These are phyloP conservation scores for Pseudocheirus occidentalis DNA, from an alignment of 2,797 vertebrate genomes.

Conservation along the genomic window DNA sequence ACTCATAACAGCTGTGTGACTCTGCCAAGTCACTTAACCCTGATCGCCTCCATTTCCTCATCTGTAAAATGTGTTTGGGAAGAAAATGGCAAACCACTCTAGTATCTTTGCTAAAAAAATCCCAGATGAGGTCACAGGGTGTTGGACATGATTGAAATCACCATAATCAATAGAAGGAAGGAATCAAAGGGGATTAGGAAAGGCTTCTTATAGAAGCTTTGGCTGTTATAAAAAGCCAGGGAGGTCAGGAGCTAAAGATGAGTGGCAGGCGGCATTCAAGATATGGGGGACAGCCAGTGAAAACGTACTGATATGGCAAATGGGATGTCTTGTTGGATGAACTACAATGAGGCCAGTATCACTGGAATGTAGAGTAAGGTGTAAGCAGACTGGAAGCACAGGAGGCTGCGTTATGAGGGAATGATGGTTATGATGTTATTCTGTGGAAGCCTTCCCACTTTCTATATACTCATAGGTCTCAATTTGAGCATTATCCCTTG, in stretches of 20 bases:
- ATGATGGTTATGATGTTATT: not conserved
- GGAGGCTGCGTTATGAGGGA: not conserved
- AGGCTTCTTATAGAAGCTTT: not conserved
- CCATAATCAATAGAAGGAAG: not conserved
- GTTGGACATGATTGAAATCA: no score
- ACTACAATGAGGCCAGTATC: not conserved
- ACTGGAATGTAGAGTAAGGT: not conserved
- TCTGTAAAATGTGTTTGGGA: no score
- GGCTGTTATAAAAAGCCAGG: conserved; percentile 32
- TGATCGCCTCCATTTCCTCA: no score
- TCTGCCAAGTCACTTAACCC: no score
- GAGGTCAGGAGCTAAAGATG: not conserved
- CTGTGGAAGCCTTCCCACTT: not conserved
- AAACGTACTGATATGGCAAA: not conserved
- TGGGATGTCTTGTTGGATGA: not conserved
- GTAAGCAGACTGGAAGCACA: not conserved
- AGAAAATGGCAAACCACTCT: no score
- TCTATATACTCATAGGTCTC: not conserved
- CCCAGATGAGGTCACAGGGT: no score
- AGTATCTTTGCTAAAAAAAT: no score
- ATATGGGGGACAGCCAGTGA: not conserved
- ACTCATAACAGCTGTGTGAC: no score
- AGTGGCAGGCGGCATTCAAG: not conserved
- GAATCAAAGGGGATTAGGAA: not conserved
- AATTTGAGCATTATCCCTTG: not conserved